Evolutionary conservation across 2,888 invertebrate species (phyloP).

Genomic region (Leptothorax acervorum): DNA sequence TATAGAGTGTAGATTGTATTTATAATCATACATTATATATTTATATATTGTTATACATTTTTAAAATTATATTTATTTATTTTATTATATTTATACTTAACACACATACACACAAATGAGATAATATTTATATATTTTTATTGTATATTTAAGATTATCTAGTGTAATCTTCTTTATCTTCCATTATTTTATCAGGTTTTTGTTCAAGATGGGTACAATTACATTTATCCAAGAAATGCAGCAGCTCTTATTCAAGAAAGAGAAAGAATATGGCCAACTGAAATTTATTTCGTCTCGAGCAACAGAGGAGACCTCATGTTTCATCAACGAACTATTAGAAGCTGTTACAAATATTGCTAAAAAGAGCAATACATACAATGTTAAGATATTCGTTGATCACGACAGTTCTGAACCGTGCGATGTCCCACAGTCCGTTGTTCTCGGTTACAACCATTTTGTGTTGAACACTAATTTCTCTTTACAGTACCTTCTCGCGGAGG

Average conservation of each 20-base stretch:
- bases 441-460: slow-evolving; percentile 77
- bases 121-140: neutral
- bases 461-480: slow-evolving; percentile 80
- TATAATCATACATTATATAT: neutral
- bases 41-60: neutral
- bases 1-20: neutral
- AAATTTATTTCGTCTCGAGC: slow-evolving; percentile 74
- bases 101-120: neutral
- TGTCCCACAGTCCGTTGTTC: slow-evolving; percentile 60
- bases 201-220: neutral
- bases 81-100: neutral
- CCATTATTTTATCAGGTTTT: neutral
- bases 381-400: slow-evolving; percentile 29
- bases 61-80: neutral
- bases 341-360: slow-evolving; percentile 63
- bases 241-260: slow-evolving; percentile 71
- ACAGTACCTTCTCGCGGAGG: slow-evolving; percentile 79
- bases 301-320: slow-evolving; percentile 70
- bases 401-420: neutral
- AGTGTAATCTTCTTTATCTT: neutral
- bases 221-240: slow-evolving; percentile 58
- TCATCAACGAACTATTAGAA: slow-evolving; percentile 71
- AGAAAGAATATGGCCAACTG: slow-evolving; percentile 69
- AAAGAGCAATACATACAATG: slow-evolving; percentile 10
- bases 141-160: neutral